These are phyloP conservation scores for Ctenopoma multispine DNA, from an alignment of 2,797 vertebrate genomes.

Conservation along the genomic window DNA sequence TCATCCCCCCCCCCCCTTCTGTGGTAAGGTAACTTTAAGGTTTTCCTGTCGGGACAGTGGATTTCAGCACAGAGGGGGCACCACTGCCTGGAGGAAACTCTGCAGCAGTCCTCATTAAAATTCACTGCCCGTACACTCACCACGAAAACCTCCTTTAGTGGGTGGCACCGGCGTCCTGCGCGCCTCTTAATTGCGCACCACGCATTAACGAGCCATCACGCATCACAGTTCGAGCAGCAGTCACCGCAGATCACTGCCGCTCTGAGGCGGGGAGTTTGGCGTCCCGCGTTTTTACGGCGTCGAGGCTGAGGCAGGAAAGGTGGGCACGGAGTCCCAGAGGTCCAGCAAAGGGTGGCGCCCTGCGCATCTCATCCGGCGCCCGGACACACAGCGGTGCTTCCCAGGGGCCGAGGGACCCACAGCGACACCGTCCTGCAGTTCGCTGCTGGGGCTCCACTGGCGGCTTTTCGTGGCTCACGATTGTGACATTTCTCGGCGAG, in stretches of 20 bases:
- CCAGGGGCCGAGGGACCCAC: slow-evolving; percentile 26
- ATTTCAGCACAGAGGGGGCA: slow-evolving; percentile 41
- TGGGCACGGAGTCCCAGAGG: slow-evolving; percentile 50
- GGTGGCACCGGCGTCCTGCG: slow-evolving; percentile 74
- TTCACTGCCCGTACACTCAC: slow-evolving; percentile 77
- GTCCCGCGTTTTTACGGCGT: slow-evolving; percentile 33
- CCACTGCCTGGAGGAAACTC: slow-evolving; percentile 60
- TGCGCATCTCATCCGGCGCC: slow-evolving; percentile 53
- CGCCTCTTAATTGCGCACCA: slow-evolving; percentile 71
- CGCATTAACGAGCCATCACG: slow-evolving; percentile 37
- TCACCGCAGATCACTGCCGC: slow-evolving; percentile 36
- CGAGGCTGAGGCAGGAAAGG: slow-evolving; percentile 28
- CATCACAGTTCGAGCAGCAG: slow-evolving; percentile 32
- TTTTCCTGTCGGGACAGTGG: slow-evolving; percentile 48
- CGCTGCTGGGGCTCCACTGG: slow-evolving; percentile 39
- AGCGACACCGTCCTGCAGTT: slow-evolving; percentile 41
- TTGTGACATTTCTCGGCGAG: slow-evolving; percentile 60
- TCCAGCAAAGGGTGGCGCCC: slow-evolving; percentile 67
- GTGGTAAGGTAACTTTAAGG: slow-evolving; percentile 35
- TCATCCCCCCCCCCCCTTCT: slow-evolving; percentile 11
- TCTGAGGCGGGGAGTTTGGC: slow-evolving; percentile 23
- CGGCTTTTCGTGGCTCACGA: slow-evolving; percentile 45
- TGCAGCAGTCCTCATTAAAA: slow-evolving; percentile 84
- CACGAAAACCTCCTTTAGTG: slow-evolving; percentile 60
- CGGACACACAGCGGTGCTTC: slow-evolving; percentile 52